These are phyloP conservation scores for Endomychus coccineus DNA, from an alignment of 2,888 invertebrate genomes.

Conservation along the genomic window DNA sequence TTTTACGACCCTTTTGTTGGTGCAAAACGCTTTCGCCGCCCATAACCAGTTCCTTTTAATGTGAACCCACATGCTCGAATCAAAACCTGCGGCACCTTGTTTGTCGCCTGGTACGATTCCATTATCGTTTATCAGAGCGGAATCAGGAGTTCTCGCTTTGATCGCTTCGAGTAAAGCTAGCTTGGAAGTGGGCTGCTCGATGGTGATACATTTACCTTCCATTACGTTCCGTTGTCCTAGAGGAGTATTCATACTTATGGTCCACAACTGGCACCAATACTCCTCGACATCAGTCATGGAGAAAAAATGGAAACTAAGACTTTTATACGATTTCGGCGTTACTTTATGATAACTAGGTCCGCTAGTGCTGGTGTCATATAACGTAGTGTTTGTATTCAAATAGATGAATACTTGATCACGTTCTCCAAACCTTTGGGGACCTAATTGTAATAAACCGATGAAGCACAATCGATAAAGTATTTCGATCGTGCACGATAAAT, in stretches of 20 bases:
- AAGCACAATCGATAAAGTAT: slow-evolving; percentile 53
- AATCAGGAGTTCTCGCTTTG: slow-evolving; percentile 41
- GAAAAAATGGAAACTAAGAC: slow-evolving; percentile 50
- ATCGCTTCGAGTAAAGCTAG: slow-evolving; percentile 43
- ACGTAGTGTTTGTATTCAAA: slow-evolving; percentile 53
- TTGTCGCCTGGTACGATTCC: slow-evolving; percentile 63
- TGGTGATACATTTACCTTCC: slow-evolving; percentile 39
- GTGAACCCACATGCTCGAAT: slow-evolving; percentile 61
- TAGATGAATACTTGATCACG: slow-evolving; percentile 66
- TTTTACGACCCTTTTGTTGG: slow-evolving; percentile 20
- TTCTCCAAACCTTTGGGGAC: slow-evolving; percentile 56
- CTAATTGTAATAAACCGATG: slow-evolving; percentile 63
- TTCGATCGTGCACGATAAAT: slow-evolving; percentile 52
- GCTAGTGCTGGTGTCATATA: slow-evolving; percentile 60
- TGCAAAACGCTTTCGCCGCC: slow-evolving; percentile 8
- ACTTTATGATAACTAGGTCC: slow-evolving; percentile 55
- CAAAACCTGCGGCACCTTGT: slow-evolving; percentile 64
- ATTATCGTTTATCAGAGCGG: slow-evolving; percentile 32
- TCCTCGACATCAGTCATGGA: slow-evolving; percentile 49
- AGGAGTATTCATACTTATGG: slow-evolving; percentile 59
- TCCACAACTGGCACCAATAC: slow-evolving; percentile 64
- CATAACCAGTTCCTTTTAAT: slow-evolving; percentile 56
- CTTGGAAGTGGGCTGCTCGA: slow-evolving; percentile 47
- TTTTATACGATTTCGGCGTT: slow-evolving; percentile 52
- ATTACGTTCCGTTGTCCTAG: slow-evolving; percentile 44